phyloP scores from a whole-genome alignment of 2,113 vertebrate genomes.

The Athene cunicularia region DNA sequence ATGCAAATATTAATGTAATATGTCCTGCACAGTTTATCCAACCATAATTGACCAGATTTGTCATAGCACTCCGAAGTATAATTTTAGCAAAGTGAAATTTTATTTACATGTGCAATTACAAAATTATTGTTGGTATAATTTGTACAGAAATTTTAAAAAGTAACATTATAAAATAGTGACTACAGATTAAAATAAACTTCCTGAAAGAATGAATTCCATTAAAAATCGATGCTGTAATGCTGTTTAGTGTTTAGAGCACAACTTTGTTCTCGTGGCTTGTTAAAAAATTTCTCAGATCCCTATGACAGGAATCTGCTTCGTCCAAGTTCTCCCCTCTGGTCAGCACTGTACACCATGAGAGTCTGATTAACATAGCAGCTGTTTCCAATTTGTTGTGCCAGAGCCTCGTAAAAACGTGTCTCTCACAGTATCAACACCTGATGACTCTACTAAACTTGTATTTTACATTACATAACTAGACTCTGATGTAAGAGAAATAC shows the following conservation, averaged over 20 bases:
- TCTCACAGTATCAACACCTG: not conserved
- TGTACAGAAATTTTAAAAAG: not conserved
- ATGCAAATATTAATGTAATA: not conserved
- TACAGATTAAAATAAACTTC: not conserved
- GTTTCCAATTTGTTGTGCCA: not conserved
- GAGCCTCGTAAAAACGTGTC: not conserved
- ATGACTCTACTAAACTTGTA: not conserved
- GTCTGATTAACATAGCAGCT: not conserved
- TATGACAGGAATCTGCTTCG: not conserved
- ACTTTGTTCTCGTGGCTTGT: not conserved
- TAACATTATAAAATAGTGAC: not conserved
- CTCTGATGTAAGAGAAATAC: not conserved
- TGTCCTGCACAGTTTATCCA: not conserved
- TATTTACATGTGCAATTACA: not conserved
- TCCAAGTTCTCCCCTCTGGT: not conserved
- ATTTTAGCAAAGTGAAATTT: not conserved
- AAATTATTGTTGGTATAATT: not conserved
- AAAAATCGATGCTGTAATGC: not conserved
- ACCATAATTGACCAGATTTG: not conserved
- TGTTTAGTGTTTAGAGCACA: not conserved
- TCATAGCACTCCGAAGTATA: not conserved
- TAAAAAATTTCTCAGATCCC: not conserved
- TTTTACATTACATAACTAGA: not conserved
- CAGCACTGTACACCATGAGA: not conserved
- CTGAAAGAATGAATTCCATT: not conserved